Evolutionary conservation across 2,888 invertebrate species (phyloP), one percentile per base, ranked within the genome.

Genomic region (Andrena chrysosceles): DNA sequence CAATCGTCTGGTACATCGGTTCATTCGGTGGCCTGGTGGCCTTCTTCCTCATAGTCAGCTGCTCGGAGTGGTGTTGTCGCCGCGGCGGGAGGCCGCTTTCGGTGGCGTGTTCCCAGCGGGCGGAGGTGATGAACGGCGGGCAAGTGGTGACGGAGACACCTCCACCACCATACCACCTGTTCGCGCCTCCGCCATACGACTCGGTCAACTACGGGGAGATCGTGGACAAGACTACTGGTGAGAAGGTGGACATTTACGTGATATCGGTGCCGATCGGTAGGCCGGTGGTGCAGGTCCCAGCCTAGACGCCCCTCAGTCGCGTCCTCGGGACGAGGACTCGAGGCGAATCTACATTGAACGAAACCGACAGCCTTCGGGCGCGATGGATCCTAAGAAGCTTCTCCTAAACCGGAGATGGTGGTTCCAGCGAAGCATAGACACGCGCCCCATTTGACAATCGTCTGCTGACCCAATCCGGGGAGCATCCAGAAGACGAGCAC

Each of bases 1-100:
- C 95, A 33, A 94, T 95, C 71, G 93, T 95, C 6, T 95, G 95
- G 95, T 95, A 95, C 93, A 94, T 95, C 68, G 95, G 95, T 2
- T 95, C 95, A 1, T 95, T 95, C 87, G 95, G 95, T 4, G 95
- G 95, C 1, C 91, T 95, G 26, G 95, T 95, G 2, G 94, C 95
- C 5, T 95, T 95, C 91, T 95, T 95, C 91, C 93, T 95, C 52
- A 94, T 95, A 8, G 95, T 95, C 29, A 95, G 95, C 70, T 95
- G 95, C 84, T 95, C 95, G 5, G 95, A 95, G 82, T 95, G 95
- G 94, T 95, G 95, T 87, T 95, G 95, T 84, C 93, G 94, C 60
- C 91, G 95, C 0, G 93, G 93, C 3, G 93, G 93, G 2, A 88
- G 94, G 68, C 91, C 92, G 23, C 64, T 92, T 20, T 82, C 90